A percentile compares a stretch with the other conserved stretches of the same genome.
phyloP scores from a whole-genome alignment of 2,888 invertebrate species.

The Lymantria monacha region DNA sequence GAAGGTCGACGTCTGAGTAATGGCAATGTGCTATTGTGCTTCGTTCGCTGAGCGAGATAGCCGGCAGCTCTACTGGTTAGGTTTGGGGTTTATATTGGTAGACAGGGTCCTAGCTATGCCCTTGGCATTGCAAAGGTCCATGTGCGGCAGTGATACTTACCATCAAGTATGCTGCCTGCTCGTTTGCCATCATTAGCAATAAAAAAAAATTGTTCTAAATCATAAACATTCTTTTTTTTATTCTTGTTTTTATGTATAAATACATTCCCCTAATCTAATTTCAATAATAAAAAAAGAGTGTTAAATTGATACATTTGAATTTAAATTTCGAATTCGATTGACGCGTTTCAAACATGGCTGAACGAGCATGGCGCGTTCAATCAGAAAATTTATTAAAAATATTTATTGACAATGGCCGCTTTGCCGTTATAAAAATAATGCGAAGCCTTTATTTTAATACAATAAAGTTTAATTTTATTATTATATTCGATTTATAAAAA shows the following conservation, averaged over 20 bases:
- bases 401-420: slow-evolving; percentile 19
- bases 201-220: too few species aligned
- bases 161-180: too few species aligned
- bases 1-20: too few species aligned
- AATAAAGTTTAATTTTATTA: slow-evolving; percentile 17
- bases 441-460: neutral
- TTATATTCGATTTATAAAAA: slow-evolving; percentile 1
- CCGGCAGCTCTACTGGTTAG: too few species aligned
- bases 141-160: too few species aligned
- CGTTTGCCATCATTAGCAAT: too few species aligned
- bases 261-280: neutral
- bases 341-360: slow-evolving; percentile 54
- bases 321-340: slow-evolving; percentile 59
- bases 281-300: slow-evolving; percentile 21
- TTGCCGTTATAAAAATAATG: neutral
- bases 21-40: too few species aligned
- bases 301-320: slow-evolving; percentile 59
- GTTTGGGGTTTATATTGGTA: too few species aligned
- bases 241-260: slow-evolving; percentile 10
- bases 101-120: too few species aligned
- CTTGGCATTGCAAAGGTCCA: too few species aligned
- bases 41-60: too few species aligned
- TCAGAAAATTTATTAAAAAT: slow-evolving; percentile 57
- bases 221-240: slow-evolving; percentile 12
- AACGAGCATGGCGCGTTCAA: slow-evolving; percentile 55